Evolutionary conservation across 2,888 invertebrate genomes (phyloP).

Genomic region (Apodemia mormo): DNA sequence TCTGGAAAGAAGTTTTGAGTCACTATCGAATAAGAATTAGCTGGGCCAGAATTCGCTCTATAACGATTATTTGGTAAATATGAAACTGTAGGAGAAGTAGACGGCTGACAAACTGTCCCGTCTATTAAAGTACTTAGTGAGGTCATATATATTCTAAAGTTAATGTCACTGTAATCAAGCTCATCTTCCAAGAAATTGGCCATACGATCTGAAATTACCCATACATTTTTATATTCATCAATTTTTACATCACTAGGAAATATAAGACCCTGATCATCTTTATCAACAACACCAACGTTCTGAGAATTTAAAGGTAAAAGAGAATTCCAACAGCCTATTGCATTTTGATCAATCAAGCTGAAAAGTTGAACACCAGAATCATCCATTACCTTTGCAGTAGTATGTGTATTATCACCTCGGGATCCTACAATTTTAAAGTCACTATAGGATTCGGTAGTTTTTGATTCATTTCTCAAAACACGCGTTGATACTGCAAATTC

Average conservation of each 20-base stretch:
- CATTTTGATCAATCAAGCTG: constrained; percentile 90
- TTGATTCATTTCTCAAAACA: constrained; percentile 85
- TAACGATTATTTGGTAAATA: constrained; percentile 7
- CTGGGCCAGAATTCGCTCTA: neutral
- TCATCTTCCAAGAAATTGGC: constrained; percentile 87
- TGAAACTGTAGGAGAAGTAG: constrained; percentile 34
- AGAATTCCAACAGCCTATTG: constrained; percentile 91
- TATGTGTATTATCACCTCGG: constrained; percentile 85
- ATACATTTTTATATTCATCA: constrained; percentile 85
- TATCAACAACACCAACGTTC: constrained; percentile 86
- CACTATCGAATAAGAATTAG: neutral
- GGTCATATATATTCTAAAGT: constrained; percentile 88
- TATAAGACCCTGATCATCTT: constrained; percentile 87
- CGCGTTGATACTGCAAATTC: constrained; percentile 90
- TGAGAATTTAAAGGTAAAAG: constrained; percentile 83
- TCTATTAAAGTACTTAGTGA: constrained; percentile 84
- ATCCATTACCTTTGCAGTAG: constrained; percentile 88
- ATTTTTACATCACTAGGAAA: constrained; percentile 92
- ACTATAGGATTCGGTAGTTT: constrained; percentile 85
- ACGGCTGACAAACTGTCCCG: constrained; percentile 87
- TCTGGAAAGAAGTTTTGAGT: constrained; percentile 16
- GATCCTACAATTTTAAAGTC: constrained; percentile 86
- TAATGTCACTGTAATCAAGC: constrained; percentile 88
- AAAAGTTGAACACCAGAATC: constrained; percentile 88
- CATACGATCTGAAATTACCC: constrained; percentile 93